Percentiles rank a stretch among this genome's conserved stretches.
Conservation (phyloP, 2,113 vertebrate species). For the Centrocercus urophasianus region DNA sequence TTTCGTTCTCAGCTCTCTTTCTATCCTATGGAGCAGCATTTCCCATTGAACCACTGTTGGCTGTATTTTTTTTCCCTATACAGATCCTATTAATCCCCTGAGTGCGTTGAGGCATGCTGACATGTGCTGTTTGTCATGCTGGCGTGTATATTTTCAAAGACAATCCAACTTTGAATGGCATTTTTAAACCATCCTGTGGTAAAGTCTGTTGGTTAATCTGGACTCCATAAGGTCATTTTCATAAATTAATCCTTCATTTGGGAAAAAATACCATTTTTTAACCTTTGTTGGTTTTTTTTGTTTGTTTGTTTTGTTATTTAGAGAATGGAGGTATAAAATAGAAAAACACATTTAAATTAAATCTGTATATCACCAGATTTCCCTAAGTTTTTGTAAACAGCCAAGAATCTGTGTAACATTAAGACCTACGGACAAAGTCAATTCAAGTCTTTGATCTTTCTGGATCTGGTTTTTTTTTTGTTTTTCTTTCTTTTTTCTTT, state of each 20-base stretch:
- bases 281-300: not conserved
- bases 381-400: not conserved
- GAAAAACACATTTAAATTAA: not conserved
- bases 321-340: not conserved
- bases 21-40: constrained; percentile 48
- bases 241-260: constrained; percentile 11
- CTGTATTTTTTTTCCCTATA: not conserved
- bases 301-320: not conserved
- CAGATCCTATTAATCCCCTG: constrained; percentile 41
- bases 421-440: not conserved
- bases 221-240: not conserved
- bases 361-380: not conserved
- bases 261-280: not conserved
- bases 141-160: constrained; percentile 33
- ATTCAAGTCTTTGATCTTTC: constrained; percentile 9
- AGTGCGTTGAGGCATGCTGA: constrained; percentile 27
- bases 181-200: constrained; percentile 30
- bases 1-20: not conserved
- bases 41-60: not conserved
- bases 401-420: not conserved
- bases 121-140: constrained; percentile 50
- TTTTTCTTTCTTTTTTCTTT: too few relatives aligned
- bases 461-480: not conserved
- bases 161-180: constrained; percentile 44
- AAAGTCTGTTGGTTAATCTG: constrained; percentile 30